Base-by-base conservation (phyloP, 2,888 invertebrate genomes). In the Desoria tigrina region DNA sequence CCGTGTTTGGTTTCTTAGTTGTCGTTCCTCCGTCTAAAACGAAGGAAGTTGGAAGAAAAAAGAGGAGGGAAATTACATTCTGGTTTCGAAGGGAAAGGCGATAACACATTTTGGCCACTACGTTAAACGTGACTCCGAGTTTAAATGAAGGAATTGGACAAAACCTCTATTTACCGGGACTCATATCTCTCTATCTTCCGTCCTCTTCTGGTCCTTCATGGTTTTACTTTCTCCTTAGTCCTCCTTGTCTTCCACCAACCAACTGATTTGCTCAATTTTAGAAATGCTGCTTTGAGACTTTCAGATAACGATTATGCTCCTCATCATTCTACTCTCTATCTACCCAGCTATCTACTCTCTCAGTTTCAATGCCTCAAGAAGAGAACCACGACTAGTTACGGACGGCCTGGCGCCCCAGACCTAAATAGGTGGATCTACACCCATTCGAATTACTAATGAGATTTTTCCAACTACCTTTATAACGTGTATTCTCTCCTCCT, bases 71-170 rank as follows among this genome's bases (percentile, higher is more conserved):
- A 66, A 63, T 57, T 64, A 51, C 63, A 58, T 64, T 63, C 51
- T 45, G 55, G 58, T 58, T 56, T 65, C 49, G 65, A 59, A 63
- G 59, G 61, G 54, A 67, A 66, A 63, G 64, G 64, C 67, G 66
- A 69, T 71, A 73, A 68, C 67, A 65, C 73, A 69, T 71, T 73
- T 73, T 68, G 69, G 64, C 69, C 67, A 64, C 68, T 67, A 56
- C 42, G 65, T 54, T 56, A 54, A 57, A 73, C 73, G 73, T 73
- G 73, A 71, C 71, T 69, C 60, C 58, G 69, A 67, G 71, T 71
- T 66, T 69, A 73, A 73, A 73, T 73, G 69, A 59, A 63, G 58
- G 58, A 54, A 69, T 71, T 69, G 53, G 54, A 59, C 58, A 55
- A 64, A 57, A 59, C 45, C 23, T 51, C 59, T 64, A 64, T 64